These are phyloP conservation scores for Proisotoma minuta DNA, from an alignment of 2,888 invertebrate genomes.

Conservation along the genomic window DNA sequence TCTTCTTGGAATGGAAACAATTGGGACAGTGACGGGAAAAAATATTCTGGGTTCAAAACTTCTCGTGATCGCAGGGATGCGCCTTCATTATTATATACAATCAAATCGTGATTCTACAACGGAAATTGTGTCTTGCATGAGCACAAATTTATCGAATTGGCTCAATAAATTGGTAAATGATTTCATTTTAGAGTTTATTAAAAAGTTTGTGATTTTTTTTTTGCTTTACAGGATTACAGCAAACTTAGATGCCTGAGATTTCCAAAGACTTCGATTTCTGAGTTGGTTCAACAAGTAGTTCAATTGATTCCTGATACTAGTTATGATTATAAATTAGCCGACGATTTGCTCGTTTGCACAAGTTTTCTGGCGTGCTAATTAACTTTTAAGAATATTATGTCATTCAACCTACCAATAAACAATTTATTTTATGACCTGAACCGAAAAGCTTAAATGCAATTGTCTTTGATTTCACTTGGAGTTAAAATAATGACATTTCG, in stretches of 20 bases:
- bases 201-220: neutral
- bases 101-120: slow-evolving; percentile 56
- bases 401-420: too few relatives aligned
- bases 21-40: slow-evolving; percentile 65
- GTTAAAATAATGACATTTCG: too few relatives aligned
- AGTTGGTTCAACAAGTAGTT: slow-evolving; percentile 51
- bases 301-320: slow-evolving; percentile 52
- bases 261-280: slow-evolving; percentile 49
- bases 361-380: slow-evolving; percentile 19
- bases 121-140: slow-evolving; percentile 69
- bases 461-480: too few relatives aligned
- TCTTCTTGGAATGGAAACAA: slow-evolving; percentile 61
- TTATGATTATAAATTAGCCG: slow-evolving; percentile 51
- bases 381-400: too few relatives aligned
- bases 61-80: slow-evolving; percentile 73
- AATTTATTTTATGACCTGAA: neutral
- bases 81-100: slow-evolving; percentile 65
- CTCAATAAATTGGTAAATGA: slow-evolving; percentile 59
- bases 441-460: neutral
- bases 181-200: neutral
- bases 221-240: slow-evolving; percentile 49
- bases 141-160: slow-evolving; percentile 70
- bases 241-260: slow-evolving; percentile 49
- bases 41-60: slow-evolving; percentile 66
- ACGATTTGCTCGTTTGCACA: slow-evolving; percentile 37